Percentiles rank a stretch among this genome's conserved stretches.
These are phyloP conservation scores for Agonopterix arenella DNA, from an alignment of 2,888 invertebrate genomes.

Conservation along the genomic window DNA sequence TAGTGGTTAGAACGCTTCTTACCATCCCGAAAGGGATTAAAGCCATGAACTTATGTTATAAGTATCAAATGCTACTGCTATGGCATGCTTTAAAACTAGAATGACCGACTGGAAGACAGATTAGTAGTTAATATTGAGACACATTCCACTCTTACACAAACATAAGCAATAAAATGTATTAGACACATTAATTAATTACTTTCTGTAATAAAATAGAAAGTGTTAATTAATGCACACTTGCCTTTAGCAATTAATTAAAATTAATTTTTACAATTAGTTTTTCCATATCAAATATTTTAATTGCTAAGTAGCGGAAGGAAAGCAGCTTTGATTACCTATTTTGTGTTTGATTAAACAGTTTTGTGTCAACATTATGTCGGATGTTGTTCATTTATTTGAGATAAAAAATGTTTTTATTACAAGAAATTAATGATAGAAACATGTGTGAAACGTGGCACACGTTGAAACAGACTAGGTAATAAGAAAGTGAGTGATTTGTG, in stretches of 20 bases:
- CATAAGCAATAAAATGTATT: background rate
- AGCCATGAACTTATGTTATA: too few species aligned
- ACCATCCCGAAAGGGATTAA: too few species aligned
- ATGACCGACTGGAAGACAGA: too few species aligned
- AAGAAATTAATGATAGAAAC: slow-evolving; percentile 9
- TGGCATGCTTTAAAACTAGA: too few species aligned
- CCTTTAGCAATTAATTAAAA: slow-evolving; percentile 12
- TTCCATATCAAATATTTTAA: slow-evolving; percentile 27
- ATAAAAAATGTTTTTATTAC: slow-evolving; percentile 12
- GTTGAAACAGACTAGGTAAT: too few species aligned
- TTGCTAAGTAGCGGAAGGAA: slow-evolving; percentile 30
- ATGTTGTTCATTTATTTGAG: slow-evolving; percentile 12
- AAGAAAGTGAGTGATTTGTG: too few species aligned
- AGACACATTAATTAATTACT: background rate
- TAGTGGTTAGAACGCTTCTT: too few species aligned
- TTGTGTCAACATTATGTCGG: slow-evolving; percentile 3
- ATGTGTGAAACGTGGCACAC: background rate
- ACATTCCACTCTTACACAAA: background rate
- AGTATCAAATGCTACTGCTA: too few species aligned
- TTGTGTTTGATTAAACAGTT: background rate
- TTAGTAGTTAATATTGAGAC: too few species aligned
- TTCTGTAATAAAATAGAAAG: slow-evolving; percentile 5
- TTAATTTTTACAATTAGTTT: slow-evolving; percentile 11
- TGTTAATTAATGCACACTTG: background rate
- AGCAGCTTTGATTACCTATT: slow-evolving; percentile 12